These are phyloP conservation scores for Sepiola atlantica DNA, from an alignment of 2,888 invertebrate species.

Conservation along the genomic window DNA sequence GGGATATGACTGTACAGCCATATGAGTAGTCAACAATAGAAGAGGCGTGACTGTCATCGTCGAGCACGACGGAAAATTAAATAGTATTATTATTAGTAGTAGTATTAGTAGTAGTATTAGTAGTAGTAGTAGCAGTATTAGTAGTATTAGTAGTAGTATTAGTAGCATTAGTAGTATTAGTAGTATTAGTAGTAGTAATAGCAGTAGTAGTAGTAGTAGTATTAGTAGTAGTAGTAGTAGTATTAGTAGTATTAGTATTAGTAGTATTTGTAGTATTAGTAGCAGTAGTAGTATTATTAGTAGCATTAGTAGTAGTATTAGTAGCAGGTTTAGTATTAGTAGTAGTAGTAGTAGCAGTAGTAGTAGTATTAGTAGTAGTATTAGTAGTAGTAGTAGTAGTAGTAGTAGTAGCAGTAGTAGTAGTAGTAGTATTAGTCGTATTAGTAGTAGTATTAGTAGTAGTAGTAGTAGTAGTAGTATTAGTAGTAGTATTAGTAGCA, in stretches of 20 bases:
- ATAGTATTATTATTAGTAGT: background rate
- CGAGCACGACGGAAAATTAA: too few relatives aligned
- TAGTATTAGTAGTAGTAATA: background rate
- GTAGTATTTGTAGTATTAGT: background rate
- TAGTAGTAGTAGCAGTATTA: background rate
- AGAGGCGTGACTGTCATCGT: too few relatives aligned
- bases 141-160: background rate
- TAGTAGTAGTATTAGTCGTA: slow-evolving; percentile 47
- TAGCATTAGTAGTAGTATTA: background rate
- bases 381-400: slow-evolving; percentile 46
- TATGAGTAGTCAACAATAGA: too few relatives aligned
- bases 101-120: background rate
- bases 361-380: slow-evolving; percentile 47
- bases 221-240: background rate
- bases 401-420: slow-evolving; percentile 48
- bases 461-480: slow-evolving; percentile 44
- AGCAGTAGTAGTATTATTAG: background rate
- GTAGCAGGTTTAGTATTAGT: background rate
- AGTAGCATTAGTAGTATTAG: background rate
- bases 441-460: slow-evolving; percentile 39
- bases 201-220: background rate
- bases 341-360: background rate
- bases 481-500: background rate
- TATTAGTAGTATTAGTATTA: background rate
- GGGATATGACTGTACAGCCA: too few relatives aligned